Conservation (phyloP, 1,140 invertebrate genomes). For the Coelopa frigida region DNA sequence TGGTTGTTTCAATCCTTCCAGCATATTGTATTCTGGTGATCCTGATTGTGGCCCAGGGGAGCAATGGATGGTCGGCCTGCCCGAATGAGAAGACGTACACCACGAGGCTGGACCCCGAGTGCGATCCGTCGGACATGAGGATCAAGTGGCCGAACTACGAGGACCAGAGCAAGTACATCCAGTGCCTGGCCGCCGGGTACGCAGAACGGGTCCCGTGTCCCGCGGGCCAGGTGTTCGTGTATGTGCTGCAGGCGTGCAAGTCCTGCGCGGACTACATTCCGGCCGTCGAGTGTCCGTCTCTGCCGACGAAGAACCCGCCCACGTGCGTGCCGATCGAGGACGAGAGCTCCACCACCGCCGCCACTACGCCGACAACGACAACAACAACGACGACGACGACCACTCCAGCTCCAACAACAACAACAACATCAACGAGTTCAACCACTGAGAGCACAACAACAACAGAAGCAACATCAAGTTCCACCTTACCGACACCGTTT, state of each 20-base stretch:
- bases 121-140: background rate
- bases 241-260: constrained; percentile 1
- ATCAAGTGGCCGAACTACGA: constrained; percentile 10
- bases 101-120: background rate
- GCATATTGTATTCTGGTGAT: too few species aligned
- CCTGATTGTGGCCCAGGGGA: too few species aligned
- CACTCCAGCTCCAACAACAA: background rate
- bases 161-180: constrained; percentile 1
- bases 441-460: constrained; percentile 10
- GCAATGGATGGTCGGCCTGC: too few species aligned
- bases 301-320: background rate
- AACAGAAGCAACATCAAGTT: too few species aligned
- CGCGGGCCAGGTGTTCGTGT: constrained; percentile 2
- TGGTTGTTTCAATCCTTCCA: too few species aligned
- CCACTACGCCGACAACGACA: background rate
- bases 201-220: background rate
- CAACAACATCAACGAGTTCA: background rate
- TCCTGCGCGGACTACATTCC: background rate
- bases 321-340: background rate
- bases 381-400: background rate
- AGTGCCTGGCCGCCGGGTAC: background rate
- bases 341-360: background rate
- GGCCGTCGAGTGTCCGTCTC: background rate
- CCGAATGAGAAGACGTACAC: too few species aligned
- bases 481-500: too few species aligned